Percentiles rank a stretch among this genome's conserved stretches.
phyloP scores from a whole-genome alignment of 2,113 vertebrate species.

The Elgaria multicarinata region DNA sequence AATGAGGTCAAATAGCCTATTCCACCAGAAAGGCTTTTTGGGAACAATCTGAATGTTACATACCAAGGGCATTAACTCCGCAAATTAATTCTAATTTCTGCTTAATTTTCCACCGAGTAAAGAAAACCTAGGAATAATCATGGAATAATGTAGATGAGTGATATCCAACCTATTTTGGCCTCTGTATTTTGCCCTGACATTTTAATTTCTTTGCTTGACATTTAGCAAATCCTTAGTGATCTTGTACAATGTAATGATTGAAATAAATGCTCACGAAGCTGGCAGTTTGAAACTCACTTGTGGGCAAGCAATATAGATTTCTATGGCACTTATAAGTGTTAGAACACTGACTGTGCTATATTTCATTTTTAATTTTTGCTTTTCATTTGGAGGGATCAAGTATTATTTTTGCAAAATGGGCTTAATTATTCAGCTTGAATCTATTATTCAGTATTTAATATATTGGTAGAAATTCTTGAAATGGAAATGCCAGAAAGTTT shows the following conservation, averaged over 20 bases:
- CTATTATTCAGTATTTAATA: conserved; percentile 51
- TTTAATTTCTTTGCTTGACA: conserved; percentile 79
- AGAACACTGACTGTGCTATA: conserved; percentile 30
- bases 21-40: not conserved
- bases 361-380: conserved; percentile 37
- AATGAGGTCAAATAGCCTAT: not conserved
- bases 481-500: conserved; percentile 47
- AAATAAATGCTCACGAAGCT: conserved; percentile 33
- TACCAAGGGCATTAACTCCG: conserved; percentile 27
- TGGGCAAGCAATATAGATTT: not conserved
- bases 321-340: conserved; percentile 6
- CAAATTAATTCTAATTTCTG: conserved; percentile 31
- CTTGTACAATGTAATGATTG: conserved; percentile 62
- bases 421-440: conserved; percentile 51
- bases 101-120: conserved; percentile 45
- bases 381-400: not conserved
- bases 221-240: conserved; percentile 72
- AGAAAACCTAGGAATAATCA: conserved; percentile 43
- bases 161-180: conserved; percentile 75
- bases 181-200: conserved; percentile 70
- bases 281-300: not conserved
- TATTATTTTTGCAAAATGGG: conserved; percentile 51
- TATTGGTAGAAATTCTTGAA: conserved; percentile 21
- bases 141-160: conserved; percentile 60
- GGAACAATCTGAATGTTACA: not conserved